These are phyloP conservation scores for Hirtodrosophila cameraria DNA, from an alignment of 2,888 invertebrate genomes.

Conservation along the genomic window DNA sequence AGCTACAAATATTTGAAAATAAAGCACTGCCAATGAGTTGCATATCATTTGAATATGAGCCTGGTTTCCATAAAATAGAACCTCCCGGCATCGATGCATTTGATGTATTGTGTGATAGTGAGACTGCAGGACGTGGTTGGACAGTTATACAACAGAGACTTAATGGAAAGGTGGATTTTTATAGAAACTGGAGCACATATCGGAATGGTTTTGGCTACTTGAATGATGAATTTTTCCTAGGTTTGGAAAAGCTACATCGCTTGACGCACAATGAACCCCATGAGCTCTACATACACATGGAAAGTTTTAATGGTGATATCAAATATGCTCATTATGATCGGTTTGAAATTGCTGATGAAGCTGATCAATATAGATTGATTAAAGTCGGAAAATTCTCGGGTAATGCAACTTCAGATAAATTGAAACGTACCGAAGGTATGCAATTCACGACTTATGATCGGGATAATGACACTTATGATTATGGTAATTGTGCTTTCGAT, in stretches of 20 bases:
- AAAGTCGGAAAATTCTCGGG: not conserved
- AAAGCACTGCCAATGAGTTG: too few species aligned
- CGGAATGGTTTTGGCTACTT: conserved; percentile 7
- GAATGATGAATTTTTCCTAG: conserved; percentile 3
- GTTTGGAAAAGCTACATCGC: conserved; percentile 1
- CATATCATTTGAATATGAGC: not conserved
- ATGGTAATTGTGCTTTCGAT: not conserved
- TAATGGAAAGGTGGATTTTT: conserved; percentile 4
- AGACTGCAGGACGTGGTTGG: conserved; percentile 1
- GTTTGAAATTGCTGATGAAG: conserved; percentile 1
- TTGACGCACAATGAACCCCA: not conserved
- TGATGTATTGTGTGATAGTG: not conserved
- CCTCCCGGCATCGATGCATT: not conserved
- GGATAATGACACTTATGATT: not conserved
- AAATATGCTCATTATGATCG: conserved; percentile 2
- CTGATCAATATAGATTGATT: conserved; percentile 3
- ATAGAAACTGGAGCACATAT: not conserved
- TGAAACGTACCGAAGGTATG: not conserved
- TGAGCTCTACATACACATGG: conserved; percentile 14
- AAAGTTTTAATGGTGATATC: not conserved
- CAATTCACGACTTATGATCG: conserved; percentile 4
- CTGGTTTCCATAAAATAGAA: not conserved
- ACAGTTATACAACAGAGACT: conserved; percentile 4
- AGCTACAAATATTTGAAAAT: too few species aligned
- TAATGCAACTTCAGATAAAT: not conserved